phyloP scores from a whole-genome alignment of 2,888 invertebrate species.

The Blastobasis adustella region DNA sequence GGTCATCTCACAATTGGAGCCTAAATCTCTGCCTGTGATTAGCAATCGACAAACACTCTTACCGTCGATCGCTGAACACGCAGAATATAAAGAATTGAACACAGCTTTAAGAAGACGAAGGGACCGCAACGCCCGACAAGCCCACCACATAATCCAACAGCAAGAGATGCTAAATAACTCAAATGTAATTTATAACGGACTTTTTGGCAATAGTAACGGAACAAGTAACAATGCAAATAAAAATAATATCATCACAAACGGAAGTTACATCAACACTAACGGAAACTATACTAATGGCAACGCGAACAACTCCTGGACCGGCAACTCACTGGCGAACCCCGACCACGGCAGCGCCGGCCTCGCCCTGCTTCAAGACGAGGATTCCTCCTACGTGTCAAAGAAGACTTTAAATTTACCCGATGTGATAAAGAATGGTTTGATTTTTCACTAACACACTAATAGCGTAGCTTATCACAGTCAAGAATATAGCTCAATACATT shows the following conservation, averaged over 20 bases:
- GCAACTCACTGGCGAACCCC: slow-evolving; percentile 9
- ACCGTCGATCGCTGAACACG: slow-evolving; percentile 47
- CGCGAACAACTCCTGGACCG: not conserved
- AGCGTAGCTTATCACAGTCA: slow-evolving; percentile 15
- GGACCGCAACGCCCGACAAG: slow-evolving; percentile 89
- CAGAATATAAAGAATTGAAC: slow-evolving; percentile 81
- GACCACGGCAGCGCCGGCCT: slow-evolving; percentile 30
- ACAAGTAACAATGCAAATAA: slow-evolving; percentile 12
- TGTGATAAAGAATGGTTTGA: slow-evolving; percentile 65
- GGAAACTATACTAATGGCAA: slow-evolving; percentile 18
- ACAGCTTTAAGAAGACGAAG: slow-evolving; percentile 86
- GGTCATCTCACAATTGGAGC: slow-evolving; percentile 35
- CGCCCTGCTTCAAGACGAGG: slow-evolving; percentile 30
- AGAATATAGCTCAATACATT: not conserved
- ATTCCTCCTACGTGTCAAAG: slow-evolving; percentile 28
- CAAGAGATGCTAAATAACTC: slow-evolving; percentile 74
- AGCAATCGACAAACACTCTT: slow-evolving; percentile 33
- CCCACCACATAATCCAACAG: slow-evolving; percentile 88
- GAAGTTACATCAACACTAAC: slow-evolving; percentile 21
- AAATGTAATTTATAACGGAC: slow-evolving; percentile 35
- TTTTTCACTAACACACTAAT: slow-evolving; percentile 55
- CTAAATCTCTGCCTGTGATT: slow-evolving; percentile 36
- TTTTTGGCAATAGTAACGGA: slow-evolving; percentile 27
- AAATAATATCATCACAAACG: slow-evolving; percentile 22
- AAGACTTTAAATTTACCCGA: slow-evolving; percentile 43